Evolutionary conservation across 2,797 vertebrate species (phyloP).

Genomic region (Lophius americanus): DNA sequence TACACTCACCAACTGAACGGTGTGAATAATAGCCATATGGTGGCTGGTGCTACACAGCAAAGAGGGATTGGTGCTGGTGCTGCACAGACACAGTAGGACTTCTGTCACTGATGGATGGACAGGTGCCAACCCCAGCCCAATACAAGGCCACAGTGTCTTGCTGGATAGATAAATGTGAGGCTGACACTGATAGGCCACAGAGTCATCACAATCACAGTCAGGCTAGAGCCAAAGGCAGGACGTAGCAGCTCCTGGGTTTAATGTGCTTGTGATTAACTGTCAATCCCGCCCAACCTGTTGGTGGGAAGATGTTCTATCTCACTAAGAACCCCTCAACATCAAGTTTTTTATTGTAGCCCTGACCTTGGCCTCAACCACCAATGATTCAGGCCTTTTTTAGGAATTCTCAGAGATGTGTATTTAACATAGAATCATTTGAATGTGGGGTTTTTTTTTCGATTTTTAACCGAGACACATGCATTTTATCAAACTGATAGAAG

Average conservation of each 20-base stretch:
- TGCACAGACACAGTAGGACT: conserved; percentile 47
- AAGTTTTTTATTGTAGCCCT: conserved; percentile 69
- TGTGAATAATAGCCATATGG: conserved; percentile 37
- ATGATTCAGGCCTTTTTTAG: conserved; percentile 16
- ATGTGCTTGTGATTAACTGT: conserved; percentile 84
- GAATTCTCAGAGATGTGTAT: conserved; percentile 21
- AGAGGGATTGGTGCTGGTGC: conserved; percentile 39
- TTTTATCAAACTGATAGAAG: neutral
- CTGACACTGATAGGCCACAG: conserved; percentile 66
- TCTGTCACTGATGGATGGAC: conserved; percentile 71
- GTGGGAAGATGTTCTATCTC: conserved; percentile 72
- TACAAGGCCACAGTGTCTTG: conserved; percentile 63
- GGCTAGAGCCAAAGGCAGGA: conserved; percentile 63
- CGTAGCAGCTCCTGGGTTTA: conserved; percentile 73
- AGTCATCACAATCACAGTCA: conserved; percentile 73
- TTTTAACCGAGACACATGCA: neutral
- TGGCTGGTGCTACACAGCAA: conserved; percentile 12
- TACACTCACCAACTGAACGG: conserved; percentile 10
- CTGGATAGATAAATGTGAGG: conserved; percentile 72
- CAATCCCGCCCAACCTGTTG: conserved; percentile 67
- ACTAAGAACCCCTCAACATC: conserved; percentile 76
- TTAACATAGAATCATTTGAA: conserved; percentile 9
- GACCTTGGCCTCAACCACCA: conserved; percentile 71
- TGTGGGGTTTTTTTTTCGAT: neutral
- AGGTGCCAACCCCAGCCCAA: conserved; percentile 59